Evolutionary conservation across 2,113 vertebrate species (phyloP).

Genomic region (Calidris pugnax): DNA sequence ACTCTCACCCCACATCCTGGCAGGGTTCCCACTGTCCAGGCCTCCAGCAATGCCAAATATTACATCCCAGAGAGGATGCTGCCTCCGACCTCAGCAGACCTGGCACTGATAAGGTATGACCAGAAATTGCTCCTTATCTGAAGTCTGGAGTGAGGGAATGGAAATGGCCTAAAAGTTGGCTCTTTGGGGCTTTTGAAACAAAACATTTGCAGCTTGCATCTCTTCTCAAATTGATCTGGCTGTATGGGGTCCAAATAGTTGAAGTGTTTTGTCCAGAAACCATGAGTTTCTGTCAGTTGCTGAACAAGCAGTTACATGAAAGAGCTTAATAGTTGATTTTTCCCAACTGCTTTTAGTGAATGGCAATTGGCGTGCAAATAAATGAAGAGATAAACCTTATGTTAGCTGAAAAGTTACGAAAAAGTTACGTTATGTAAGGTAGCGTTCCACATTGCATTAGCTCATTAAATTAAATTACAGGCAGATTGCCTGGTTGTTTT

Average conservation of each 20-base stretch:
- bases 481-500: background rate
- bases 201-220: background rate
- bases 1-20: background rate
- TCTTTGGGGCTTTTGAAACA: background rate
- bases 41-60: background rate
- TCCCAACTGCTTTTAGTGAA: background rate
- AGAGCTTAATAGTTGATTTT: background rate
- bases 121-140: background rate
- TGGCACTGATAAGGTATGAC: background rate
- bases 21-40: background rate
- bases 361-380: background rate
- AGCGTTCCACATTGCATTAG: background rate
- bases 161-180: background rate
- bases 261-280: background rate
- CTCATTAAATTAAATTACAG: background rate
- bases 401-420: background rate
- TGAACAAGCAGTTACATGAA: background rate
- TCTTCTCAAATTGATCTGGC: background rate
- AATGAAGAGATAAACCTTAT: background rate
- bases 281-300: background rate
- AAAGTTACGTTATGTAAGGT: background rate
- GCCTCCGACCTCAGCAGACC: rapidly evolving
- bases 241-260: background rate
- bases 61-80: background rate
- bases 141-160: background rate